Evolutionary conservation across 2,113 vertebrate genomes (phyloP).

Genomic region (Saiga tatarica): DNA sequence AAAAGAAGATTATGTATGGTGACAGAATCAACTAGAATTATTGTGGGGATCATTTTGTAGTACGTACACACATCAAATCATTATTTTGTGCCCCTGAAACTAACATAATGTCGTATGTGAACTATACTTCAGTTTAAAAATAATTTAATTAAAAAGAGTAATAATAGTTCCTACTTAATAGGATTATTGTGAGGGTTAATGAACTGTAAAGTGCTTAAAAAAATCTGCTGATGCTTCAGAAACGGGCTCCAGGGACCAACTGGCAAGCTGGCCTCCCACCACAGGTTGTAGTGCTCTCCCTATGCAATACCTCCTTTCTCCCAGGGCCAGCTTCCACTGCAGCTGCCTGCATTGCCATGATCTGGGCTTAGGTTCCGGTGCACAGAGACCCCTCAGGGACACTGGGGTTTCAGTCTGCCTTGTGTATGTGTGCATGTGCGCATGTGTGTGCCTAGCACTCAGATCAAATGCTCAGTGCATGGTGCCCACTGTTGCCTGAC

Average conservation of each 20-base stretch:
- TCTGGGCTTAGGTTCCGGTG: neutral
- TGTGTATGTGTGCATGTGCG: accelerated
- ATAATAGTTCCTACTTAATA: neutral
- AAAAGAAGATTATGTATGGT: neutral
- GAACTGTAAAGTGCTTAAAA: neutral
- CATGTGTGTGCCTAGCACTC: neutral
- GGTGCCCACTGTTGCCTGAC: neutral
- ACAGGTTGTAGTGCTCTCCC: accelerated
- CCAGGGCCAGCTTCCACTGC: neutral
- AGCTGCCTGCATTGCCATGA: neutral
- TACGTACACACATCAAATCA: neutral
- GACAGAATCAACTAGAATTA: neutral
- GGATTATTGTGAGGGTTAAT: neutral
- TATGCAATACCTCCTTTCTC: neutral
- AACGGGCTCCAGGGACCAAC: neutral
- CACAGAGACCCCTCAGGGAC: neutral
- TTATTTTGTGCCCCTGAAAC: neutral
- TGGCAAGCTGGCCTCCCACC: neutral
- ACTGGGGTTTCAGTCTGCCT: neutral
- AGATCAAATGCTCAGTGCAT: neutral
- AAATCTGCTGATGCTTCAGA: neutral
- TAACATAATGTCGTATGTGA: neutral
- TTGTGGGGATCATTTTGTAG: neutral
- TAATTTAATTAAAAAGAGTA: neutral
- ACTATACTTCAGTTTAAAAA: neutral